A percentile compares a stretch with the other conserved stretches of the same genome.
phyloP scores from a whole-genome alignment of 1,140 invertebrate genomes.

The Triops cancriformis region DNA sequence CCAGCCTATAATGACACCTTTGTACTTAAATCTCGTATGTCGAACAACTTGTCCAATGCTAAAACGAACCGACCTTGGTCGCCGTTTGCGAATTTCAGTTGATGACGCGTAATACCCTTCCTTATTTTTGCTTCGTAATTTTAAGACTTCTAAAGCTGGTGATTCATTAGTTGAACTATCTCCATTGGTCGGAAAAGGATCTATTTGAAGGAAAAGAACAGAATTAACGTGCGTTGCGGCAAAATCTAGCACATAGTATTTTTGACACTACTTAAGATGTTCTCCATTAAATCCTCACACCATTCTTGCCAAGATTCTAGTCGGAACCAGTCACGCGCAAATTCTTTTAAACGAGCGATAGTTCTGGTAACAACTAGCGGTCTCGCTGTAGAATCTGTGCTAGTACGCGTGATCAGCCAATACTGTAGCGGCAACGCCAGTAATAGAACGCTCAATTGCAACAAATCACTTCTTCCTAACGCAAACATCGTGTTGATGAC shows the following conservation, averaged over 20 bases:
- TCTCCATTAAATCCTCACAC: not conserved
- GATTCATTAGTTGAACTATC: not conserved
- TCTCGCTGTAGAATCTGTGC: not conserved
- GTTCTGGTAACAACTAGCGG: not conserved
- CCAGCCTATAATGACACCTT: not conserved
- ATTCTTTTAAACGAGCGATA: not conserved
- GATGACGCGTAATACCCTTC: not conserved
- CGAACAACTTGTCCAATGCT: not conserved
- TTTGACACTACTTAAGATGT: not conserved
- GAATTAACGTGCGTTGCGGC: not conserved
- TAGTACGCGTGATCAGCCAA: not conserved
- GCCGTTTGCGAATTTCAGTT: not conserved
- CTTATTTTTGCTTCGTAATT: not conserved
- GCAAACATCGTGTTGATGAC: not conserved
- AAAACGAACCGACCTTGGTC: not conserved
- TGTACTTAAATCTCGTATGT: not conserved
- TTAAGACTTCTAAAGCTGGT: not conserved
- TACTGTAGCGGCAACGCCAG: not conserved
- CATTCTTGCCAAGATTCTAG: not conserved
- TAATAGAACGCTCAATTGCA: not conserved
- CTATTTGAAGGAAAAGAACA: not conserved
- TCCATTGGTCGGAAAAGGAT: not conserved
- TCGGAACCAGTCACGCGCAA: not conserved
- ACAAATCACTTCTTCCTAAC: not conserved
- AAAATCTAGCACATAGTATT: not conserved